Conservation (phyloP, 2,113 vertebrate species). For the Atractosteus spatula region DNA sequence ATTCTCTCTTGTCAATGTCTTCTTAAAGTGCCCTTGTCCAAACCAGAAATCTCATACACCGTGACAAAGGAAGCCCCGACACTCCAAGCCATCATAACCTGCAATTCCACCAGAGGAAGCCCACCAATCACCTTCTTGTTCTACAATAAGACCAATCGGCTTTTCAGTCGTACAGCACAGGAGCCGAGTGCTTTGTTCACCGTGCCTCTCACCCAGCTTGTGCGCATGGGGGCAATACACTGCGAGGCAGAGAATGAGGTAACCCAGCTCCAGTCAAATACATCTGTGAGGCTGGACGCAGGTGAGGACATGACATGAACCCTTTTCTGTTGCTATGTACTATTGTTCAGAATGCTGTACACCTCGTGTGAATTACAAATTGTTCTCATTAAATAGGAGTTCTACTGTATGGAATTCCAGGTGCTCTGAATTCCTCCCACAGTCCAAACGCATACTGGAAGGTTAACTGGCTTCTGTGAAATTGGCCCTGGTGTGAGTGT, state of each 20-base stretch:
- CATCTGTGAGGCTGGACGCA: conserved; percentile 21
- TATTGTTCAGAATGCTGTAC: background rate
- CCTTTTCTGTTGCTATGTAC: background rate
- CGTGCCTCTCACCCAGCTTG: conserved; percentile 38
- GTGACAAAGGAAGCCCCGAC: conserved; percentile 34
- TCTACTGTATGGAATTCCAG: too few species aligned
- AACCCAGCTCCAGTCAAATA: too few species aligned
- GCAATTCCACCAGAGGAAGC: conserved; percentile 41
- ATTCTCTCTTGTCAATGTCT: background rate
- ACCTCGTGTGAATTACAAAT: too few species aligned
- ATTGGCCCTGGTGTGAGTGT: too few species aligned
- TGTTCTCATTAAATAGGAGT: too few species aligned
- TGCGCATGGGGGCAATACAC: conserved; percentile 23
- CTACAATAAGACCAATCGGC: conserved; percentile 12
- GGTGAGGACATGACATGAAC: background rate
- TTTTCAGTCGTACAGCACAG: background rate
- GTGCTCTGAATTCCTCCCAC: too few species aligned
- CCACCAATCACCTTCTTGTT: conserved; percentile 48
- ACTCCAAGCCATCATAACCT: conserved; percentile 38
- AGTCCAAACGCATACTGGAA: too few species aligned
- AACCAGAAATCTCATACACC: conserved; percentile 43
- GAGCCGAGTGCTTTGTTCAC: conserved; percentile 19
- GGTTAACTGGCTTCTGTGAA: too few species aligned
- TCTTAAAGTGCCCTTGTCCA: conserved; percentile 45
- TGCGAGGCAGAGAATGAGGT: conserved; percentile 42